These are phyloP conservation scores for Melanotaenia duboulayi DNA, from an alignment of 2,113 vertebrate genomes.

Conservation along the genomic window DNA sequence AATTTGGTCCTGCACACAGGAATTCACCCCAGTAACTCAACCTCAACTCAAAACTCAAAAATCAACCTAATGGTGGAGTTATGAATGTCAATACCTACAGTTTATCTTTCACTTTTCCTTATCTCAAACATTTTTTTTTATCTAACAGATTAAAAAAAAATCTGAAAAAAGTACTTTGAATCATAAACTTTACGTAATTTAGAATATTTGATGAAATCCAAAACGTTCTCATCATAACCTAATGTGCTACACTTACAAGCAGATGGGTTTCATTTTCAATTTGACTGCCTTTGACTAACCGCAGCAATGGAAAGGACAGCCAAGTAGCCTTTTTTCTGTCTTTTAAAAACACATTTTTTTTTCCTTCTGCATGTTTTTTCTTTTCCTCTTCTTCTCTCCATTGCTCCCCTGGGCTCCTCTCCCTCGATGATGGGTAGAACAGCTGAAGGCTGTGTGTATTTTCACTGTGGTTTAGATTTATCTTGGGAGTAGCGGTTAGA, in stretches of 20 bases:
- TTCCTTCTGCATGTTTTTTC: not conserved
- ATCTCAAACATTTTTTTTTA: too few species aligned
- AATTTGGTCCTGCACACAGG: not conserved
- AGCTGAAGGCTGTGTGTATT: slow-evolving; percentile 62
- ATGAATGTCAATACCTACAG: too few species aligned
- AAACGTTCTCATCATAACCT: not conserved
- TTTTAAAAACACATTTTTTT: not conserved
- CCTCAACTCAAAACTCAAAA: too few species aligned
- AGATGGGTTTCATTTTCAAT: not conserved
- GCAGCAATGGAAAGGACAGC: not conserved
- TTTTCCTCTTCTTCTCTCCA: slow-evolving; percentile 29
- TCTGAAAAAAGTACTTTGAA: not conserved
- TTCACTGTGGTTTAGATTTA: slow-evolving; percentile 46
- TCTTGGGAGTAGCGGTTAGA: slow-evolving; percentile 59
- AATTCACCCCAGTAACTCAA: not conserved
- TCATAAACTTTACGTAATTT: too few species aligned
- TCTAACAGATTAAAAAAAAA: not conserved
- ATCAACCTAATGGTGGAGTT: too few species aligned
- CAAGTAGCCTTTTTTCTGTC: not conserved
- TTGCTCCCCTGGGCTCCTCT: slow-evolving; percentile 52
- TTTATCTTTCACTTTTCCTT: too few species aligned
- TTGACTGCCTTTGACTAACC: not conserved
- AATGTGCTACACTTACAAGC: not conserved
- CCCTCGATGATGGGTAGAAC: slow-evolving; percentile 43
- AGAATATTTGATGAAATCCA: not conserved